These are phyloP conservation scores for Balearica regulorum DNA, from an alignment of 2,797 vertebrate species.

Conservation along the genomic window DNA sequence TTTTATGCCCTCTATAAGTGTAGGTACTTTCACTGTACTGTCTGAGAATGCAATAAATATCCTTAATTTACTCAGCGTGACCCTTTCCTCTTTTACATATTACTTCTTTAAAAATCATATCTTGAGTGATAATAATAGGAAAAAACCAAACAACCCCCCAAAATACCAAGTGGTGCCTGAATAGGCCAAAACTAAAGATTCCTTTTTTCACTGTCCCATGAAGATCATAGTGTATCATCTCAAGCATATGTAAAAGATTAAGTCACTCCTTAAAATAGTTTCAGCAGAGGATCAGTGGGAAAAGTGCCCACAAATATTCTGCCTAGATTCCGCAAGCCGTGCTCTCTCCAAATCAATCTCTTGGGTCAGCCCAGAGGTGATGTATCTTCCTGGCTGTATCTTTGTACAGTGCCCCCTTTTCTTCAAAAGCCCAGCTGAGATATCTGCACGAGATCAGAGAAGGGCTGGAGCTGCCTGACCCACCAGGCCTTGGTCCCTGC, in stretches of 20 bases:
- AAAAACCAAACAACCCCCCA: accelerated
- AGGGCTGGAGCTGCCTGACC: background rate
- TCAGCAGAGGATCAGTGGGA: background rate
- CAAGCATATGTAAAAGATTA: background rate
- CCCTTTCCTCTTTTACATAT: background rate
- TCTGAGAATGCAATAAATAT: background rate
- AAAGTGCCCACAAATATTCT: background rate
- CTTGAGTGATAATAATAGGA: background rate
- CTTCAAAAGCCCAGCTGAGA: background rate
- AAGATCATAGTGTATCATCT: background rate
- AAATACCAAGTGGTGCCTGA: background rate
- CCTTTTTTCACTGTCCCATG: background rate
- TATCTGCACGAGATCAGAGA: accelerated
- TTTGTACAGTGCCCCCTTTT: background rate
- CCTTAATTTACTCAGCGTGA: background rate
- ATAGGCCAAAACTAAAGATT: background rate
- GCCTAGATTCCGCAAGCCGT: background rate
- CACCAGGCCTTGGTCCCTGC: background rate
- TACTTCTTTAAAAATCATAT: background rate
- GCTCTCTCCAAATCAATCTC: background rate
- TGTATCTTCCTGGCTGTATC: background rate
- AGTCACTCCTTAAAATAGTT: background rate
- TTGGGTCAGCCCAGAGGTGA: background rate
- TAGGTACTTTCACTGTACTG: background rate
- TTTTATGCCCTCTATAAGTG: background rate